Evolutionary conservation across 2,113 vertebrate species (phyloP).

Genomic region (Gracilinanus agilis): DNA sequence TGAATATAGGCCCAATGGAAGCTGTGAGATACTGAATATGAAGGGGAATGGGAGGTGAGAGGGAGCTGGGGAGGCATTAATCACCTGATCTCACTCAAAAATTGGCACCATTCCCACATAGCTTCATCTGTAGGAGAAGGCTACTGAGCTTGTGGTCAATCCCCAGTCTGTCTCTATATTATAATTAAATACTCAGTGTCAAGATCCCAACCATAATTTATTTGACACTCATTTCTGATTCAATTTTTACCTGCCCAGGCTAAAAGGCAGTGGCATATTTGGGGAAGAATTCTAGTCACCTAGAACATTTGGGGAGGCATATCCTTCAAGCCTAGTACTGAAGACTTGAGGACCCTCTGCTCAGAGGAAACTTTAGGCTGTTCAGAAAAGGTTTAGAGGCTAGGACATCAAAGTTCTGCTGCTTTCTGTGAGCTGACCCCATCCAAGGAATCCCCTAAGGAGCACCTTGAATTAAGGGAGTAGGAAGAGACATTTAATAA

Average conservation of each 20-base stretch:
- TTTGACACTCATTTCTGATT: constrained; percentile 24
- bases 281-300: not conserved
- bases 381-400: not conserved
- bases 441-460: not conserved
- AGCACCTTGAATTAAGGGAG: not conserved
- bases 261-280: not conserved
- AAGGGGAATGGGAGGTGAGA: not conserved
- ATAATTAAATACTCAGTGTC: constrained; percentile 12
- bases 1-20: not conserved
- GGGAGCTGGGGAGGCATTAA: not conserved
- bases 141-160: not conserved
- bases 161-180: not conserved
- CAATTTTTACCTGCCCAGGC: constrained; percentile 28
- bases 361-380: not conserved
- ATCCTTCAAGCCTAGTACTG: not conserved
- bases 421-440: not conserved
- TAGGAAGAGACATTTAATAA: constrained; percentile 7
- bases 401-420: not conserved
- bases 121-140: not conserved
- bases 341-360: not conserved
- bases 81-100: constrained; percentile 8
- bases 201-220: constrained; percentile 52
- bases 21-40: not conserved
- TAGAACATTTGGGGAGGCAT: not conserved
- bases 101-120: not conserved